These are phyloP conservation scores for Microplitis manilae DNA, from an alignment of 2,888 invertebrate species.

Conservation along the genomic window DNA sequence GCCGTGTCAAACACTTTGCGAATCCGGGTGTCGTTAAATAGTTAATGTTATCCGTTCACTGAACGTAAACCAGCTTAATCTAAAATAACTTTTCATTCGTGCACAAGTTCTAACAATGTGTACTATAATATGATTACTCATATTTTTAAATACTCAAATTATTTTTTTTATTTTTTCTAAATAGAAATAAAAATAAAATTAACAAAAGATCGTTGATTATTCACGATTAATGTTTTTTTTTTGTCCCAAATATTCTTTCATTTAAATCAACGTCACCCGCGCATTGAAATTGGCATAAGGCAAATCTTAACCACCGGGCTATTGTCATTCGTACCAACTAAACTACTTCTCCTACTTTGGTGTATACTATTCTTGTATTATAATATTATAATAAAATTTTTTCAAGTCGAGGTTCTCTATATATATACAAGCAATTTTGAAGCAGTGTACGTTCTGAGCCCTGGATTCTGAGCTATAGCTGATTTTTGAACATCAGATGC, in stretches of 20 bases:
- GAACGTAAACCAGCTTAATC: background rate
- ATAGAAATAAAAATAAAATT: conserved; percentile 17
- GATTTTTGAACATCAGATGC: background rate
- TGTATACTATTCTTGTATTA: conserved; percentile 46
- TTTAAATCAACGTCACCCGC: conserved; percentile 66
- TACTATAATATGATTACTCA: background rate
- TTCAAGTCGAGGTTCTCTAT: background rate
- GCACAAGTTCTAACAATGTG: background rate
- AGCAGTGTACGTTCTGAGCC: too few species aligned
- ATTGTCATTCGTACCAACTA: conserved; percentile 52
- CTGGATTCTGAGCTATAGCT: too few species aligned
- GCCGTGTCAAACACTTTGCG: conserved; percentile 26
- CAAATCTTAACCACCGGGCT: conserved; percentile 54
- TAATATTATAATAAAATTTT: background rate
- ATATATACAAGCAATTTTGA: too few species aligned
- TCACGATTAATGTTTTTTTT: conserved; percentile 46
- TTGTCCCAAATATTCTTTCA: conserved; percentile 47
- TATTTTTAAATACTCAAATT: background rate
- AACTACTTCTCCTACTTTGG: conserved; percentile 60
- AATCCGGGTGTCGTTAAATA: conserved; percentile 23
- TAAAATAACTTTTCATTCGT: background rate
- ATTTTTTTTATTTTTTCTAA: background rate
- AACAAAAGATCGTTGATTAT: conserved; percentile 18
- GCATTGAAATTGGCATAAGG: conserved; percentile 69
- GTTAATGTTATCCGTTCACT: conserved; percentile 17